These are phyloP conservation scores for Deroptyus accipitrinus DNA, from an alignment of 2,113 vertebrate genomes.

Conservation along the genomic window DNA sequence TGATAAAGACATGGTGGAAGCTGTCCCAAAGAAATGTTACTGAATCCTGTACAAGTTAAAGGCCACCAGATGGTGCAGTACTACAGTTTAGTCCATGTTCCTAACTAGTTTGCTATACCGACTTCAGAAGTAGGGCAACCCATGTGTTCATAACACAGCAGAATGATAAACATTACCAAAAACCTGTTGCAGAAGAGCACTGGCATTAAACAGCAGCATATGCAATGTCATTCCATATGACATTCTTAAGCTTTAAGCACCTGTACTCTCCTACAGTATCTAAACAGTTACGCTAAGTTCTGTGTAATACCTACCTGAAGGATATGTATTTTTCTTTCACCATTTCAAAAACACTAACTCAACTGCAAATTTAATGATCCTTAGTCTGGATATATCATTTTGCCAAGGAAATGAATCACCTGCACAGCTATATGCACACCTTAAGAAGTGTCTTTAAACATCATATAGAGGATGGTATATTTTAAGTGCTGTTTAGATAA, in stretches of 20 bases:
- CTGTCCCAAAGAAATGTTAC: background rate
- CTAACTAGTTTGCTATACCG: too few relatives aligned
- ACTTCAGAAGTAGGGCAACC: background rate
- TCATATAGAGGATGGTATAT: background rate
- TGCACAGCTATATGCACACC: background rate
- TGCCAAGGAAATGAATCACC: background rate
- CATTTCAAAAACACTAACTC: background rate
- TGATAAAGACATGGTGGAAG: fast-evolving
- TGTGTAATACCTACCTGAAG: background rate
- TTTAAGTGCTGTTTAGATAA: background rate
- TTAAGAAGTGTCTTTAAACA: background rate
- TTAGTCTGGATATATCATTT: background rate
- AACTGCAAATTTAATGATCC: background rate
- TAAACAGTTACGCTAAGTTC: background rate
- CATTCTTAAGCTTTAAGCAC: background rate
- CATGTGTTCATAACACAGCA: background rate
- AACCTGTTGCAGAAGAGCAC: background rate
- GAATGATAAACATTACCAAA: background rate
- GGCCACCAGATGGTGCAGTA: conserved; percentile 54
- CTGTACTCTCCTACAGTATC: background rate
- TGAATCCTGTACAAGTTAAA: background rate
- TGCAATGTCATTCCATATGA: background rate
- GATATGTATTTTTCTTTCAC: background rate
- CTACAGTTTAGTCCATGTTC: background rate
- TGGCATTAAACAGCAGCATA: background rate